Conservation (phyloP, 2,113 vertebrate genomes). For the Lota lota region DNA sequence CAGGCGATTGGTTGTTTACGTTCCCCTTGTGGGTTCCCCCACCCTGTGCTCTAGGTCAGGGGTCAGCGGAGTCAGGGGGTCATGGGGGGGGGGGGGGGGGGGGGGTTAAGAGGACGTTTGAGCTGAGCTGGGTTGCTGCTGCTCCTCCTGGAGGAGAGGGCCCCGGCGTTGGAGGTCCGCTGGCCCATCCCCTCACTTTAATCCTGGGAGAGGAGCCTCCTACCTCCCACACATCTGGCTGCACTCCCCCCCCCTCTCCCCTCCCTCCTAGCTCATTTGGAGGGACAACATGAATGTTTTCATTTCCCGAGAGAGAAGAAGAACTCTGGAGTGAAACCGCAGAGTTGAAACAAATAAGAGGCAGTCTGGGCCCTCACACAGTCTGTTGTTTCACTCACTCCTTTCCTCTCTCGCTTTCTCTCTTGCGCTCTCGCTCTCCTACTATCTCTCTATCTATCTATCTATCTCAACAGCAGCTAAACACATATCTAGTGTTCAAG, state of each 20-base stretch:
- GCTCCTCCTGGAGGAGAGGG: neutral
- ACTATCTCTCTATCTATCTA: neutral
- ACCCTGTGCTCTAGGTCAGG: neutral
- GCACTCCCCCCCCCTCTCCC: neutral
- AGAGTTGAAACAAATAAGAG: slow-evolving; percentile 59
- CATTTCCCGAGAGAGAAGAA: slow-evolving; percentile 69
- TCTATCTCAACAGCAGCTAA: neutral
- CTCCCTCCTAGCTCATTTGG: slow-evolving; percentile 52
- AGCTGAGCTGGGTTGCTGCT: neutral
- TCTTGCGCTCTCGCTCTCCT: neutral
- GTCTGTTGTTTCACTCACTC: slow-evolving; percentile 33
- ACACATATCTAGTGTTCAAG: neutral
- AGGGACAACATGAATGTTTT: slow-evolving; percentile 75
- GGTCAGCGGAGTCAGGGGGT: neutral
- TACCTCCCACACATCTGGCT: neutral
- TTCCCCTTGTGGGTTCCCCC: neutral
- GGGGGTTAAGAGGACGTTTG: neutral
- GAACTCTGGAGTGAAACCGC: slow-evolving; percentile 61
- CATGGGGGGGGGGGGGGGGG: neutral
- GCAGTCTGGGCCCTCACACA: slow-evolving; percentile 56
- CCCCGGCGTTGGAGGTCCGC: neutral
- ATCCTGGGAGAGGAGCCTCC: neutral
- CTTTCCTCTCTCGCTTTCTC: slow-evolving; percentile 2
- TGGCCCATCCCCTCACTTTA: neutral
- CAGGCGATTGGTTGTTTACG: neutral